Percentiles rank a stretch among this genome's conserved stretches.
These are phyloP conservation scores for Triplophysa tibetana DNA, from an alignment of 2,113 vertebrate species.

Conservation along the genomic window DNA sequence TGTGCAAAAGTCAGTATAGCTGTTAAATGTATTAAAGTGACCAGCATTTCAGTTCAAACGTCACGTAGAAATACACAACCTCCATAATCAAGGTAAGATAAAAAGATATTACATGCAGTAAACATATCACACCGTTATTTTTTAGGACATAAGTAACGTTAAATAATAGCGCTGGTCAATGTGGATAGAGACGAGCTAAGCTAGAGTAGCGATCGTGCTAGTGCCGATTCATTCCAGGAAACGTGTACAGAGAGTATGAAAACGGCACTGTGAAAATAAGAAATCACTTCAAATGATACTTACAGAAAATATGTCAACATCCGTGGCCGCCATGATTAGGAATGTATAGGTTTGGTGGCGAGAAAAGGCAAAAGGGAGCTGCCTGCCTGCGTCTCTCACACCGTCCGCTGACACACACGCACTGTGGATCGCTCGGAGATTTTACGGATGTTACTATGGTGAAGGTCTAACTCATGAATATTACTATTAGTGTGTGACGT, in stretches of 20 bases:
- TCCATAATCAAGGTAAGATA: neutral
- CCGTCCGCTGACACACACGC: constrained; percentile 63
- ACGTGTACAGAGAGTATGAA: neutral
- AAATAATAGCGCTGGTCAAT: neutral
- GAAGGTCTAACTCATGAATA: neutral
- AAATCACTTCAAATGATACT: constrained; percentile 59
- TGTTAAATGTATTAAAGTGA: neutral
- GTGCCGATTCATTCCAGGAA: neutral
- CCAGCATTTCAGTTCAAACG: neutral
- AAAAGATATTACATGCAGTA: neutral
- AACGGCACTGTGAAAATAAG: neutral
- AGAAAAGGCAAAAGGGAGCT: constrained; percentile 64
- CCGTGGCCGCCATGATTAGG: constrained; percentile 87
- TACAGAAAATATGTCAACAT: constrained; percentile 87
- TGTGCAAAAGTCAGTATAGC: neutral
- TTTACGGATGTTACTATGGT: neutral
- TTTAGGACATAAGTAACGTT: neutral
- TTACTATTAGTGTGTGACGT: neutral
- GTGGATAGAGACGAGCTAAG: constrained; percentile 10
- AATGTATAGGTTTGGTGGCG: constrained; percentile 58
- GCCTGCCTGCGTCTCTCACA: constrained; percentile 71
- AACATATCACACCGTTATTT: neutral
- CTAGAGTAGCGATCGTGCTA: constrained; percentile 17
- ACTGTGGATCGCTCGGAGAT: neutral
- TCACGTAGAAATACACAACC: neutral